Percentiles rank a stretch among this genome's conserved stretches.
phyloP scores from a whole-genome alignment of 1,140 invertebrate genomes.

The Pararge aegeria region DNA sequence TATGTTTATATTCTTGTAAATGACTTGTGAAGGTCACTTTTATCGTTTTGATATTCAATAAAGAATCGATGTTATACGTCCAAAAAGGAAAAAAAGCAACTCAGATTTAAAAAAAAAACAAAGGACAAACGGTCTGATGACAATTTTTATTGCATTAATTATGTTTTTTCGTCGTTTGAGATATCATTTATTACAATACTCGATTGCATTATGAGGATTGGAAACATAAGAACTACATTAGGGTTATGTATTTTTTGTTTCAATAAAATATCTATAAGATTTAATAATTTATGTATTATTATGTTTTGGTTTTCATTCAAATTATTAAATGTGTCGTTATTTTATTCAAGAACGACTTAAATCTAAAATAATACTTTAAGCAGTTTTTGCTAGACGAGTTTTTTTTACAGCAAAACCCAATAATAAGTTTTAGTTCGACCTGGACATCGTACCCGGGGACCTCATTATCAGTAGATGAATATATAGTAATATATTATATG shows the following conservation, averaged over 20 bases:
- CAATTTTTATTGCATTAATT: constrained; percentile 18
- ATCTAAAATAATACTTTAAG: no score
- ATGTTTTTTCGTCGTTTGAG: constrained; percentile 7
- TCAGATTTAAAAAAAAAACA: background rate
- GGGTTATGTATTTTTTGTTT: background rate
- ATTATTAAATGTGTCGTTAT: no score
- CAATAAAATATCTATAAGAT: background rate
- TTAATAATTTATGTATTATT: no score
- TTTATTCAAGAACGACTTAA: no score
- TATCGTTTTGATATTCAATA: background rate
- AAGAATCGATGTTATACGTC: background rate
- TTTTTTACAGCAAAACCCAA: no score
- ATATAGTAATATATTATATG: no score
- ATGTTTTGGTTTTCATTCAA: no score
- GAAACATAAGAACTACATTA: constrained; percentile 13
- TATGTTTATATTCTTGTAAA: no score
- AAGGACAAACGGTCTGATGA: background rate
- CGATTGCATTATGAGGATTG: constrained; percentile 1
- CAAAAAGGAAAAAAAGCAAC: constrained; percentile 1
- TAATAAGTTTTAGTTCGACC: no score
- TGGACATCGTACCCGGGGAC: no score
- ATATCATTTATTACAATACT: background rate
- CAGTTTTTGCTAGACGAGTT: no score
- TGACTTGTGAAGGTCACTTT: background rate
- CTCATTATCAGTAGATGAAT: no score